Base-by-base conservation (phyloP, 2,888 invertebrate genomes). In the Balanococcus diminutus region DNA sequence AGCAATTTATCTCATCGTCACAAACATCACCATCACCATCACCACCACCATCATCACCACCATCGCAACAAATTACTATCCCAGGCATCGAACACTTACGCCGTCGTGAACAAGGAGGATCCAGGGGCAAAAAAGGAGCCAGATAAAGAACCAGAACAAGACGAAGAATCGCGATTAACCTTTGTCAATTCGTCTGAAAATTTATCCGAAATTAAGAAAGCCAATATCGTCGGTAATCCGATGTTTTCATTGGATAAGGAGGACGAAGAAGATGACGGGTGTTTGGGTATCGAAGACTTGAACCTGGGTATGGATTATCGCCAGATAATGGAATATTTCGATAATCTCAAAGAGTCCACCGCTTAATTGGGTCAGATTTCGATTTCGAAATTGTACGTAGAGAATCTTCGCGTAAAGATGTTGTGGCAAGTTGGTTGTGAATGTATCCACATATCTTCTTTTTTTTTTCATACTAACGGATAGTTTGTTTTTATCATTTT, bases 301-400 rank as follows among this genome's bases (percentile, higher is more conserved):
- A 92, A 92, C 89, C 90, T 93, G 87, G 96, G 96, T 90, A 96
- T 98, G 96, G 96, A 98, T 91, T 98, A 98, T 91, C 97, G 98
- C 90, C 97, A 98, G 92, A 96, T 98, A 91, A 96, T 98, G 96
- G 96, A 97, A 90, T 98, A 98, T 91, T 98, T 98, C 92, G 97
- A 98, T 92, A 98, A 97, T 92, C 93, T 98, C 90, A 98, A 98
- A 93, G 97, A 97, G 92, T 92, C 92, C 1, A 92, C 91, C 88
- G 92, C 92, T 88, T 89, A 88, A 88, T 51, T 8, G n/a, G 11
- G 9, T 25, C 25, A 25, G 32, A 16, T 32, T 72, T 39, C 3
- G 32, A 72, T 2, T 75, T 75, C 36, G 6, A 9, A 25, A 25
- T 75, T 14, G 75, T n/a, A n/a, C n/a, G n/a, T n/a, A n/a, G n/a